Percentiles rank a stretch among this genome's conserved stretches.
Evolutionary conservation across 2,888 invertebrate species (phyloP).

Genomic region (Uloborus plumipes): DNA sequence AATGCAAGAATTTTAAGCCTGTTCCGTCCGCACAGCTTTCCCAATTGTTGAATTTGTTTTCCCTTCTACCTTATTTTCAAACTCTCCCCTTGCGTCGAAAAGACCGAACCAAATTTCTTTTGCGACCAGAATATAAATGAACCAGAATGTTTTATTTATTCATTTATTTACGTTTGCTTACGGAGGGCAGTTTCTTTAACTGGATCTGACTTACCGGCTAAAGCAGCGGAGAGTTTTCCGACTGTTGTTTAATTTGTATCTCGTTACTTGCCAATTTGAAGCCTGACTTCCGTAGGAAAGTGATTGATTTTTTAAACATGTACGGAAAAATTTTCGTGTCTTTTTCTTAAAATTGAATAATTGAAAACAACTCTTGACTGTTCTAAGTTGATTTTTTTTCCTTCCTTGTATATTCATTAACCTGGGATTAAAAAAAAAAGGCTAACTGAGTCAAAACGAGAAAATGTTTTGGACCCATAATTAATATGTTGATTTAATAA

Average conservation of each 20-base stretch:
- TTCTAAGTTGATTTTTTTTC: no score
- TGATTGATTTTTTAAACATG: no score
- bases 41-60: conserved; percentile 61
- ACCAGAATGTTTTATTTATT: conserved; percentile 39
- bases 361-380: no score
- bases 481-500: no score
- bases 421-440: no score
- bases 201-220: no score
- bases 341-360: no score
- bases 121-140: conserved; percentile 50
- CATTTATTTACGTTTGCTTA: conserved; percentile 29
- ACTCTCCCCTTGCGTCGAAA: conserved; percentile 14
- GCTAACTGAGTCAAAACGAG: no score
- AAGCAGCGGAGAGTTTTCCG: neutral
- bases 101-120: conserved; percentile 48
- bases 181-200: no score
- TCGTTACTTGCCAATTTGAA: conserved; percentile 24
- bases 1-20: conserved; percentile 35
- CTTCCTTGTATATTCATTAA: no score
- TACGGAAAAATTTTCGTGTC: no score
- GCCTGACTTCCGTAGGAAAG: neutral
- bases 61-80: neutral
- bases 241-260: conserved; percentile 27
- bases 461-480: no score
- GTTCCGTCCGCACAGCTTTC: conserved; percentile 26